Conservation (phyloP, 1,140 invertebrate species). For the Pseudomyrmex flavicornis region DNA sequence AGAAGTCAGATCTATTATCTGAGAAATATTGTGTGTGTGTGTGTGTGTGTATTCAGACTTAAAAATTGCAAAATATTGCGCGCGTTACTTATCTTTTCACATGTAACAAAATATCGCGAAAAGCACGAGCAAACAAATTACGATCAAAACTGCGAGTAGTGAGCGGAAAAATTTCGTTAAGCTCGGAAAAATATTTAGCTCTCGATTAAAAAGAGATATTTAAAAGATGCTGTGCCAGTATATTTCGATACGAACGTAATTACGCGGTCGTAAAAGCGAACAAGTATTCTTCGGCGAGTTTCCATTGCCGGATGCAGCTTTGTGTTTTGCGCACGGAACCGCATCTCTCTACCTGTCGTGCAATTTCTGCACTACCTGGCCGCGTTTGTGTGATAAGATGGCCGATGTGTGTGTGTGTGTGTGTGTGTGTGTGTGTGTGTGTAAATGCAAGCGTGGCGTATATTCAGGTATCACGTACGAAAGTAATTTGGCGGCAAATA, state of each 20-base stretch:
- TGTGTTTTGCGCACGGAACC: slow-evolving; percentile 30
- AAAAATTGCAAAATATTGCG: too few species aligned
- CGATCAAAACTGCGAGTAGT: too few species aligned
- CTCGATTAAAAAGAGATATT: background rate
- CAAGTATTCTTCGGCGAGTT: slow-evolving; percentile 31
- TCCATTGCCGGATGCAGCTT: slow-evolving; percentile 37
- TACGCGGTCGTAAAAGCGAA: slow-evolving; percentile 1
- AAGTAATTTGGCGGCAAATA: slow-evolving; percentile 52
- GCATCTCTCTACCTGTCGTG: slow-evolving; percentile 13
- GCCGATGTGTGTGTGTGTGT: background rate
- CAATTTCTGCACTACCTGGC: slow-evolving; percentile 22
- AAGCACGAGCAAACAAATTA: too few species aligned
- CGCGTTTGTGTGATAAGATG: background rate
- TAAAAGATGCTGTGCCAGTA: background rate
- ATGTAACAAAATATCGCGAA: too few species aligned
- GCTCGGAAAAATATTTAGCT: slow-evolving; percentile 18
- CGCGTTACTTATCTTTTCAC: too few species aligned
- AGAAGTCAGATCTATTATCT: too few species aligned
- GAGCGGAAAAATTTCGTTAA: slow-evolving; percentile 20
- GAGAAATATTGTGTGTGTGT: too few species aligned
- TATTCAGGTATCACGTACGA: slow-evolving; percentile 45
- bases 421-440: background rate
- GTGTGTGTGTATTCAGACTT: too few species aligned
- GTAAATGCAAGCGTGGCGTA: background rate
- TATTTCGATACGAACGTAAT: slow-evolving; percentile 24